These are phyloP conservation scores for Canis aureus DNA, from an alignment of 2,113 vertebrate genomes.

Conservation along the genomic window DNA sequence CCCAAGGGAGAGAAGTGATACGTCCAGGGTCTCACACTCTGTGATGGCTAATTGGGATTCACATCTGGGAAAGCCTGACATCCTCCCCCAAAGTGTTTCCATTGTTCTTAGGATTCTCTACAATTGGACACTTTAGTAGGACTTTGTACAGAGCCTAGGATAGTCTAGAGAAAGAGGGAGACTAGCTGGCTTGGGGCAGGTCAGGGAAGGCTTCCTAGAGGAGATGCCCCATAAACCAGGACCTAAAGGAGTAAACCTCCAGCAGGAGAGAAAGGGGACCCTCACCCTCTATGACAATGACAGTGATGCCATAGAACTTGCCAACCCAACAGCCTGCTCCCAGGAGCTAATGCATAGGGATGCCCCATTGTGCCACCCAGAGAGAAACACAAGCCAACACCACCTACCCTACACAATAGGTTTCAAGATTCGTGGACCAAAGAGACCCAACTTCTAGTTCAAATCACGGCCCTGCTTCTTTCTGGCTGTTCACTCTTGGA, in stretches of 20 bases:
- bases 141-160: background rate
- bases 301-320: background rate
- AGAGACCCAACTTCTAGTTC: background rate
- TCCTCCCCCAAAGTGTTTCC: background rate
- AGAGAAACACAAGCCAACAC: background rate
- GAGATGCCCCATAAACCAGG: background rate
- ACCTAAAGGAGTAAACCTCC: background rate
- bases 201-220: background rate
- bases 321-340: background rate
- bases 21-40: background rate
- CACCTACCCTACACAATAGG: rapidly evolving
- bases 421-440: rapidly evolving
- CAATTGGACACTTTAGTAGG: rapidly evolving
- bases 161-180: background rate
- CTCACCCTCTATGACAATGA: background rate
- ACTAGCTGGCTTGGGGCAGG: background rate
- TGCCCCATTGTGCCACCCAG: rapidly evolving
- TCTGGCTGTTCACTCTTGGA: background rate
- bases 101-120: rapidly evolving
- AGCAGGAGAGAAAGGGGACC: rapidly evolving
- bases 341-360: rapidly evolving
- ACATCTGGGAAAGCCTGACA: background rate
- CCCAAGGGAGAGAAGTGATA: background rate
- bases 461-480: background rate
- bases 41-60: background rate